Evolutionary conservation across 2,797 vertebrate species (phyloP), one percentile per base, ranked within the genome.

Genomic region (Odontamblyopus lacepedii): DNA sequence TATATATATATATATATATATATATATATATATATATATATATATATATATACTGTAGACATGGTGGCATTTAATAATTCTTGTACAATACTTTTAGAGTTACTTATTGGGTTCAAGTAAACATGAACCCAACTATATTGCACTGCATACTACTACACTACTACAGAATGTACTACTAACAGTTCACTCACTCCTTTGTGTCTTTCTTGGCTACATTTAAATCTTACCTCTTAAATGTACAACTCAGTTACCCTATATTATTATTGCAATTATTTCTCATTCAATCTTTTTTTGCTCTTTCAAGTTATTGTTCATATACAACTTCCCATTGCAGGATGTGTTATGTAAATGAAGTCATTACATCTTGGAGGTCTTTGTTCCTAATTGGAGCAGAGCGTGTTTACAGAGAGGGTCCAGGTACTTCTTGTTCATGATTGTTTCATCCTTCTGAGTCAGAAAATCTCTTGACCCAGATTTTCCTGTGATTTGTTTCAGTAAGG

Each of bases 401-500:
- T 79, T 74, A 9, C 35, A 1, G 27, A 18, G 27, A n/a, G 13
- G 38, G 23, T 51, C 15, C 57, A 77, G 48, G 48, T 70, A 51
- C 44, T 62, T 64, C 35, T 59, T 57, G 57, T 74, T 23, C 23
- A 23, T 23, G 23, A 23, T 23, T 23, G 78, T 81, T 70, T 82
- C 76, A 82, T 69, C 29, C 48, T 79, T 82, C 69, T 75, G 23
- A 18, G 26, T 79, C 78, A 76, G 68, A 66, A 51, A 16, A 29
- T 67, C n/a, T 55, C 72, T 67, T 84, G 75, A 84, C 48, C 82
- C 77, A 79, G 57, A 27, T 29, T n/a, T 67, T 50, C 69, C 13
- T 48, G 12, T 13, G 44, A 53, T 53, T 53, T 53, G 1, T 19
- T 18, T 44, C 41, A 44, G 4, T 44, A 51, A 51, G 51, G 18